phyloP scores from a whole-genome alignment of 2,797 vertebrate species.

The Chelidonichthys spinosus region DNA sequence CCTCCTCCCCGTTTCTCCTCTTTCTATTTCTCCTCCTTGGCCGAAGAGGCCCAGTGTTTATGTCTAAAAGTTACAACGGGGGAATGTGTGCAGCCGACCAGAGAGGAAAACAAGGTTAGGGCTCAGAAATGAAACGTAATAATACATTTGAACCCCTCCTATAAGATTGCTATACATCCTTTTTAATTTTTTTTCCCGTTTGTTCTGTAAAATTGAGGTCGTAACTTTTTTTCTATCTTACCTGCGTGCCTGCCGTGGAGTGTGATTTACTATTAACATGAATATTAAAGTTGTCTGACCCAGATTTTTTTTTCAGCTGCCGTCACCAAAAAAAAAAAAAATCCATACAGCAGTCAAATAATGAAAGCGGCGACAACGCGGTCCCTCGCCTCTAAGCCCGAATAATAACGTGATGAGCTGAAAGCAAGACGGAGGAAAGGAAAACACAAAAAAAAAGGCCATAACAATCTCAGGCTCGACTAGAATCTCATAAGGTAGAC shows the following conservation, averaged over 20 bases:
- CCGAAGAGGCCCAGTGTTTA: conserved; percentile 45
- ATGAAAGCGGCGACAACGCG: conserved; percentile 42
- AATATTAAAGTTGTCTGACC: conserved; percentile 60
- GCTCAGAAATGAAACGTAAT: conserved; percentile 3
- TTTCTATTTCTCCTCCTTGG: conserved; percentile 21
- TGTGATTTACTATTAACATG: conserved; percentile 56
- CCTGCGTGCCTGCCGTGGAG: conserved; percentile 7
- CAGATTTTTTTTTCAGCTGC: conserved; percentile 50
- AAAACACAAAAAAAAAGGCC: conserved; percentile 20
- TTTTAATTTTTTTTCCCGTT: conserved; percentile 18
- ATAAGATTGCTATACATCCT: conserved; percentile 36
- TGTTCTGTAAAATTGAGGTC: conserved; percentile 36
- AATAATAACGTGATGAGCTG: conserved; percentile 40
- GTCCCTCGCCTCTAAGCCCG: conserved; percentile 23
- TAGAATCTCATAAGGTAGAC: conserved; percentile 47
- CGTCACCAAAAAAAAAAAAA: conserved; percentile 29
- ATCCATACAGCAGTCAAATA: conserved; percentile 55
- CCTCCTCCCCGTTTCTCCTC: background rate
- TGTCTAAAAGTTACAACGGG: conserved; percentile 33
- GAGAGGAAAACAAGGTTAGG: conserved; percentile 40
- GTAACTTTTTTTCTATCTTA: conserved; percentile 48
- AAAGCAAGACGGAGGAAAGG: conserved; percentile 23
- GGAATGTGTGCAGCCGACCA: conserved; percentile 13
- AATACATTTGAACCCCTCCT: conserved; percentile 17
- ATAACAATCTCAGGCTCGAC: conserved; percentile 33